These are phyloP conservation scores for Terebella lapidaria DNA, from an alignment of 2,888 invertebrate species.

Conservation along the genomic window DNA sequence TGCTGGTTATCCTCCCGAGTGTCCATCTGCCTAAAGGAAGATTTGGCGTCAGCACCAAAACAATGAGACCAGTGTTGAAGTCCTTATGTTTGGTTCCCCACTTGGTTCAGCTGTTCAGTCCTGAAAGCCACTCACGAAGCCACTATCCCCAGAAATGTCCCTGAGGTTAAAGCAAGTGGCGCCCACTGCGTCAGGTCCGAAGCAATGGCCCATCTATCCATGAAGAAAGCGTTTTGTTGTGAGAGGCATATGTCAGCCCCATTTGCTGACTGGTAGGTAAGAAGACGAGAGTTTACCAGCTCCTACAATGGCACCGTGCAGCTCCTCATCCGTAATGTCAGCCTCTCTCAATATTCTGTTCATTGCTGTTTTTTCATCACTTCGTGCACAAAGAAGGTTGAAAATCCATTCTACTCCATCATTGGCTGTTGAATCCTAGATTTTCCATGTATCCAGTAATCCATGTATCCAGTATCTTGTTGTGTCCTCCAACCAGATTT, in stretches of 20 bases:
- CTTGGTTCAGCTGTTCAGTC: too few species aligned
- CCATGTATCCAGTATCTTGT: not conserved
- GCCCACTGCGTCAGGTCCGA: not conserved
- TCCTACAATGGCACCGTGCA: not conserved
- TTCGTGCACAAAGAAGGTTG: too few species aligned
- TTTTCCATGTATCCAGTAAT: not conserved
- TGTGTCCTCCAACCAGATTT: conserved; percentile 6
- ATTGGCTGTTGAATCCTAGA: not conserved
- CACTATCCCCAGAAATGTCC: too few species aligned
- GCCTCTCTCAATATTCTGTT: not conserved
- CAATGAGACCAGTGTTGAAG: too few species aligned
- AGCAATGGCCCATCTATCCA: not conserved
- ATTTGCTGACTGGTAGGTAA: not conserved
- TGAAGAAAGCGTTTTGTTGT: too few species aligned
- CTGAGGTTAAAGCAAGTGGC: not conserved
- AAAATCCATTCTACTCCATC: not conserved
- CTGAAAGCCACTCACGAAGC: too few species aligned
- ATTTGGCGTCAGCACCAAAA: too few species aligned
- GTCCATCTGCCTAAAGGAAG: too few species aligned
- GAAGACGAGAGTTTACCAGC: not conserved
- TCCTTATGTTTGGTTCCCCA: too few species aligned
- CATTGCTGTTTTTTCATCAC: not conserved
- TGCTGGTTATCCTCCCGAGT: too few species aligned
- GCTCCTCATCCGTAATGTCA: conserved; percentile 4
- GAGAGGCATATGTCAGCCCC: not conserved